Evolutionary conservation across 2,888 invertebrate species (phyloP), one percentile per base, ranked within the genome.

Genomic region (Dynastes hyllus): DNA sequence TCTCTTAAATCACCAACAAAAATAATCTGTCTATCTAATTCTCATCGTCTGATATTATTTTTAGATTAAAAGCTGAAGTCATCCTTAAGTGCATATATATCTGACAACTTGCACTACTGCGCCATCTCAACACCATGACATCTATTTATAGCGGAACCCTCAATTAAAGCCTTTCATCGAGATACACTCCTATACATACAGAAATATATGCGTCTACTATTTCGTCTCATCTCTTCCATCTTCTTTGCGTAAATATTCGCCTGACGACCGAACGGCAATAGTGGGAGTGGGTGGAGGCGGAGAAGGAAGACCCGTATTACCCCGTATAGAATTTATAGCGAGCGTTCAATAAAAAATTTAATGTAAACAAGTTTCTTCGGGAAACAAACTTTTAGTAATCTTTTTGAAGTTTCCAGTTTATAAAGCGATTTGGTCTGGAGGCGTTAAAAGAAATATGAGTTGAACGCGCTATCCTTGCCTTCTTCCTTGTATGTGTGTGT

Each of bases 391-490:
- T 73, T 61, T 40, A 75, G 73, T 75, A 75, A 75, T 75, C 73
- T 75, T 75, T 75, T 75, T 75, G 73, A 75, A 75, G 73, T 75
- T 75, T 75, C 45, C 73, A 63, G 73, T 75, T 75, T 75, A 75
- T 75, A 75, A 75, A 75, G 63, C 73, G 73, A 61, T 75, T 75
- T 63, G 73, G 58, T 61, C 45, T 55, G 61, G 27, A 55, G 45
- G 50, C 37, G 61, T 63, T 75, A 75, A 75, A 75, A 75, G 73
- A 75, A 75, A 75, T 75, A 75, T 45, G 73, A 45, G 40, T 27
- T 61, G 29, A 27, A 37, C 32, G 40, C 32, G 40, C 27, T 45
- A 22, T 61, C 32, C 40, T 61, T 75, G 5, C 27, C 50, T 75
- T 61, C 61, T 32, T 58, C 55, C 40, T n/a, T 22, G 55, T 58